Percentiles rank a stretch among this genome's conserved stretches.
These are phyloP conservation scores for Seriola aureovittata DNA, from an alignment of 2,113 vertebrate species.

Conservation along the genomic window DNA sequence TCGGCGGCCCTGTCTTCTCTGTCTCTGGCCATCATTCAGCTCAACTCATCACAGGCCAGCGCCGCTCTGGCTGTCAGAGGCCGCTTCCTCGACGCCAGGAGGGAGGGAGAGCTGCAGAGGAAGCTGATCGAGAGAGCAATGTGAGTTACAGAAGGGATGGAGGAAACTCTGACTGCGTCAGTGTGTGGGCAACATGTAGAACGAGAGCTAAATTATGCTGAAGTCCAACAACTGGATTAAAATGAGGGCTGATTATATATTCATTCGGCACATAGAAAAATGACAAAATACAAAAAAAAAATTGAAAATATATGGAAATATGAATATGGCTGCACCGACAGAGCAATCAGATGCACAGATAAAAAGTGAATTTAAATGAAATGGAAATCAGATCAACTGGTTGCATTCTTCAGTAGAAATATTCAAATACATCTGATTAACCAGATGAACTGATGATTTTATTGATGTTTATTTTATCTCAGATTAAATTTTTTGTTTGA, in stretches of 20 bases:
- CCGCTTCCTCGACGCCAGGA: constrained; percentile 74
- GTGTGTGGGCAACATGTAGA: constrained; percentile 29
- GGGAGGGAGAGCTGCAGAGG: constrained; percentile 76
- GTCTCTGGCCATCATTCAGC: constrained; percentile 80
- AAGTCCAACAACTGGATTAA: constrained; percentile 27
- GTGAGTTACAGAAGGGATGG: constrained; percentile 67
- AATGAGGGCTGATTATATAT: background rate
- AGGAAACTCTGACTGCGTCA: constrained; percentile 13
- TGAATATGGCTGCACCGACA: background rate
- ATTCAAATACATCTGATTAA: background rate
- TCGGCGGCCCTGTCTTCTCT: constrained; percentile 76
- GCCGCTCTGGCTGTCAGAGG: constrained; percentile 82
- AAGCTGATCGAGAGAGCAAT: constrained; percentile 78
- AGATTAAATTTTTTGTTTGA: background rate
- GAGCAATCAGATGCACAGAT: background rate
- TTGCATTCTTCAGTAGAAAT: background rate
- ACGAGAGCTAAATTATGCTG: constrained; percentile 8
- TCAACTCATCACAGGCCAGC: constrained; percentile 82
- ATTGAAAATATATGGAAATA: background rate
- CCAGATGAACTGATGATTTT: too few relatives aligned
- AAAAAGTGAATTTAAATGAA: background rate
- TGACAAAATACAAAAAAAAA: background rate
- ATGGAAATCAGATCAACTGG: background rate
- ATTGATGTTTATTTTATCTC: too few relatives aligned
- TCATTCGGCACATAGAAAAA: background rate